These are phyloP conservation scores for Dendrocopos noguchii DNA, from an alignment of 2,113 vertebrate genomes.

Conservation along the genomic window DNA sequence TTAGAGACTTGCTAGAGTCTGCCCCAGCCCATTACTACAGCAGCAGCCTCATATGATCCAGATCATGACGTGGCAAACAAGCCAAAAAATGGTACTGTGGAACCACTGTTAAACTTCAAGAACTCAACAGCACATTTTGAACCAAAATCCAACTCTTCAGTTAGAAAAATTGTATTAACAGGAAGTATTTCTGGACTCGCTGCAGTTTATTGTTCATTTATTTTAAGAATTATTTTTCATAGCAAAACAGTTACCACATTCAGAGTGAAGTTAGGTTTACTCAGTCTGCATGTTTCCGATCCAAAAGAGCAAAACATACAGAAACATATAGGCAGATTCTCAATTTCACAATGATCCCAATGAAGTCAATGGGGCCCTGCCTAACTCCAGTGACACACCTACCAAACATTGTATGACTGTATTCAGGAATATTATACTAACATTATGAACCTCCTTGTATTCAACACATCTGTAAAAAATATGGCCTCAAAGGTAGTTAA, in stretches of 20 bases:
- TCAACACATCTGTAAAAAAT: not conserved
- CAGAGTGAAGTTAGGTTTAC: not conserved
- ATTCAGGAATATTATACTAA: not conserved
- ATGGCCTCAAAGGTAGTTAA: not conserved
- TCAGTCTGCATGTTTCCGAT: not conserved
- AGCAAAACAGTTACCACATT: not conserved
- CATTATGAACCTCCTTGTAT: not conserved
- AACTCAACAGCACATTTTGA: not conserved
- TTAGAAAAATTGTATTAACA: not conserved
- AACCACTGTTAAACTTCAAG: not conserved
- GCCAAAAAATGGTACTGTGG: not conserved
- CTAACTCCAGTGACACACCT: not conserved
- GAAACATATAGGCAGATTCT: not conserved
- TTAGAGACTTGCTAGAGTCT: not conserved
- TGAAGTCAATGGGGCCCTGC: slow-evolving; percentile 50
- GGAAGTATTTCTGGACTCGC: not conserved
- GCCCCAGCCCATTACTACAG: not conserved
- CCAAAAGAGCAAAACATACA: not conserved
- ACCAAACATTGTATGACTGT: fast-evolving
- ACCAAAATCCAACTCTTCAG: not conserved
- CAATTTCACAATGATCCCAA: slow-evolving; percentile 27
- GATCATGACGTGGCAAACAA: not conserved
- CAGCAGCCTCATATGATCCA: not conserved
- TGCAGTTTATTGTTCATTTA: not conserved
- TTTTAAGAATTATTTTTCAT: not conserved